These are phyloP conservation scores for Clarias pachynema DNA, from an alignment of 2,797 vertebrate species.

Conservation along the genomic window DNA sequence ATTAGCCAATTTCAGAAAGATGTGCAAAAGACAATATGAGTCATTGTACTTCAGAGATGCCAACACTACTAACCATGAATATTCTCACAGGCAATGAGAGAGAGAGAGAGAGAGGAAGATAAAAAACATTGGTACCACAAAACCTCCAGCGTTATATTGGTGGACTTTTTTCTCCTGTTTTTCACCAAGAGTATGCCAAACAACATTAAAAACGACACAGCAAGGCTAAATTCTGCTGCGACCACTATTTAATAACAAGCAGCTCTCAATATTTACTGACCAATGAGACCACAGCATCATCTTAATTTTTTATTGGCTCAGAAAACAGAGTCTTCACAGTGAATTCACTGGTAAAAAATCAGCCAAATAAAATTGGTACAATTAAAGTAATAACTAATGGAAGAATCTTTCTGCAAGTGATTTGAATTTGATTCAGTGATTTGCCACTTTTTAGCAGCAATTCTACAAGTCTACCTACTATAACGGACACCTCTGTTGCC, in stretches of 20 bases:
- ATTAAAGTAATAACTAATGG: neutral
- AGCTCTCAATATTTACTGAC: neutral
- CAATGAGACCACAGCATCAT: neutral
- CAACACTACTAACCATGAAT: neutral
- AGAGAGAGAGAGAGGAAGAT: neutral
- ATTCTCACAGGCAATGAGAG: neutral
- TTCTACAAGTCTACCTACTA: neutral
- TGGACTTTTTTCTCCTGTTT: neutral
- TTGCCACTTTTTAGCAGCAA: neutral
- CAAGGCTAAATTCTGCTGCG: neutral
- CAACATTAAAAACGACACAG: neutral
- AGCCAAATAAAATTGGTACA: neutral
- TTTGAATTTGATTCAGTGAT: neutral
- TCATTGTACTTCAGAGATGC: constrained; percentile 4
- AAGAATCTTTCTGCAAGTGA: neutral
- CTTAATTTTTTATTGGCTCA: neutral
- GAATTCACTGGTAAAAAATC: neutral
- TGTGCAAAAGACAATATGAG: constrained; percentile 19
- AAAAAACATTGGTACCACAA: neutral
- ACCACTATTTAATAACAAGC: constrained; percentile 13
- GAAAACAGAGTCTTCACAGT: neutral
- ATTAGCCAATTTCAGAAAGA: neutral
- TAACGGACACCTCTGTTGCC: neutral
- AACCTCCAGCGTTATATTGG: neutral
- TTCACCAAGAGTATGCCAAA: neutral